Base-by-base conservation (phyloP, 1,140 invertebrate genomes). In the Drosophila punjabiensis region DNA sequence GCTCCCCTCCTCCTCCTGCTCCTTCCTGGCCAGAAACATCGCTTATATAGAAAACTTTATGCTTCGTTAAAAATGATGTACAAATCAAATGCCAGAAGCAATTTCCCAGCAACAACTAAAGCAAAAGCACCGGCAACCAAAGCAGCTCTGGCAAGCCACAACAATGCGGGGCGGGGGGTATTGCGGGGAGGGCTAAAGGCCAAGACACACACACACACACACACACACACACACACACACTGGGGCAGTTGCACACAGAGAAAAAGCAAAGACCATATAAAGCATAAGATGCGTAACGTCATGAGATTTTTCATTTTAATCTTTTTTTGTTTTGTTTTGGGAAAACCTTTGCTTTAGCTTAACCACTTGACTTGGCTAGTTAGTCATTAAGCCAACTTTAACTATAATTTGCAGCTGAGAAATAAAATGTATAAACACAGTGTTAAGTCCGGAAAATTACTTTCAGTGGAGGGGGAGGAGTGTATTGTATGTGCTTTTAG, bases 31-130 rank as follows among this genome's bases (percentile, higher is more conserved):
- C 47, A n/a, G 4, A 53, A 52, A 67, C 48, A 52, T 37, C 35
- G 37, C 48, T 74, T 63, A 82, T 56, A 59, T 35, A 59, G 59
- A 65, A 76, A 88, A 84, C 69, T 78, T 81, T 88, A 81, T 84
- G 85, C 81, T 88, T 88, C 84, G 85, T 88, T 88, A 88, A 88
- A 88, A 88, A 89, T 89, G 81, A 88, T 88, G 84, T 89, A 81
- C 84, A 81, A 88, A 88, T 88, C 84, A 88, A 88, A 88, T 88
- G 84, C 85, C 84, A 88, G 81, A 89, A 88, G 85, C 84, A 88
- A 88, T 88, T 88, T 79, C 62, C 76, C 75, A 61, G 24, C 79
- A 82, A 67, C 76, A 66, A 76, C 71, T 39, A 76, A 45, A 66
- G 62, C 63, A 70, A 55, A 65, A 69, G 48, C 63, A 55, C 62